Evolutionary conservation across 2,113 vertebrate genomes (phyloP).

Genomic region (Marmota monax): DNA sequence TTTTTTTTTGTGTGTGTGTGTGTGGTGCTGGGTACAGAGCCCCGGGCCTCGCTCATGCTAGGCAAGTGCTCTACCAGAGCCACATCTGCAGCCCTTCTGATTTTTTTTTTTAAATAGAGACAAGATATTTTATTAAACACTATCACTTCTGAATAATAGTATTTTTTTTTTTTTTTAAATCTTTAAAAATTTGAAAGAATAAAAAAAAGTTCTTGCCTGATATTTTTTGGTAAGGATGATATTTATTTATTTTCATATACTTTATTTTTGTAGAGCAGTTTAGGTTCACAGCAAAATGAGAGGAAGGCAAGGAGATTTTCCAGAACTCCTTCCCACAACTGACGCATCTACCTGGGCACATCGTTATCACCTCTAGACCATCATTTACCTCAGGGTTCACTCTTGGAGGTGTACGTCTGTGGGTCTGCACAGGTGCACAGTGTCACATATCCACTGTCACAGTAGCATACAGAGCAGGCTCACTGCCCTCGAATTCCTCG

Average conservation of each 20-base stretch:
- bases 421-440: background rate
- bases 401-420: background rate
- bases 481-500: background rate
- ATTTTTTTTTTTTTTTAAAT: too few relatives aligned
- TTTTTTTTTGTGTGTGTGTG: background rate
- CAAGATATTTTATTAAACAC: background rate
- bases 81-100: too few relatives aligned
- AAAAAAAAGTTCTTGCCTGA: background rate
- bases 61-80: too few relatives aligned
- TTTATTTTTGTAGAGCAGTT: background rate
- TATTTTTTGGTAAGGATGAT: background rate
- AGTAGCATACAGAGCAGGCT: background rate
- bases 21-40: too few relatives aligned
- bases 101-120: background rate
- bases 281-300: background rate
- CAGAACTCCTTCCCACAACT: background rate
- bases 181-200: background rate
- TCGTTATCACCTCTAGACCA: too few relatives aligned
- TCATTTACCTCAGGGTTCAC: background rate
- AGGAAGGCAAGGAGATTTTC: background rate
- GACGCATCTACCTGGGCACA: accelerated
- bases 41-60: too few relatives aligned
- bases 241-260: background rate
- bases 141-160: background rate
- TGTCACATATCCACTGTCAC: too few relatives aligned